Conservation (phyloP, 53 echinoderm and acorn worm species). For the Holothuria scabra region DNA sequence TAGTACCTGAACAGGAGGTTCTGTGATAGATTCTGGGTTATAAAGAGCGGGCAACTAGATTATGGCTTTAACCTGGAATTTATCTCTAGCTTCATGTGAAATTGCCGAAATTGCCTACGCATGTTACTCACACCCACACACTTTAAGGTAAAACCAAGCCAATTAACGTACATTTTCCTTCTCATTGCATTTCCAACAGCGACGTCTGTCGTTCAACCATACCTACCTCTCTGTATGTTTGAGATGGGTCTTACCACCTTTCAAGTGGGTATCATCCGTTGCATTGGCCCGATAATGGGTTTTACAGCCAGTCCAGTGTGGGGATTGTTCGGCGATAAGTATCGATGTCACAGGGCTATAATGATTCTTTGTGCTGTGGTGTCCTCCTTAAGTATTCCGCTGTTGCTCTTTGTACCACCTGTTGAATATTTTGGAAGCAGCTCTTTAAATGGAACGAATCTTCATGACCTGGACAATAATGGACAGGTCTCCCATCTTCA, state of each 20-base stretch:
- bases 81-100: too few species aligned
- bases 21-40: too few species aligned
- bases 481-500: too few species aligned
- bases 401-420: conserved; percentile 57
- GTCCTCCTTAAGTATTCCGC: conserved; percentile 47
- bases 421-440: not conserved
- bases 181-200: conserved; percentile 8
- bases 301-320: conserved; percentile 67
- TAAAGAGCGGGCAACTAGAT: too few species aligned
- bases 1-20: too few species aligned
- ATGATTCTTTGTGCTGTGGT: conserved; percentile 48
- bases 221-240: conserved; percentile 40
- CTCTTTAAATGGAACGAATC: too few species aligned
- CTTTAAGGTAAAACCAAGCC: too few species aligned
- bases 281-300: conserved; percentile 41
- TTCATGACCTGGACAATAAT: too few species aligned
- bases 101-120: too few species aligned
- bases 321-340: conserved; percentile 71
- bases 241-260: conserved; percentile 48
- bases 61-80: too few species aligned
- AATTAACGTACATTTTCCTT: not conserved
- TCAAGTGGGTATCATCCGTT: conserved; percentile 50
- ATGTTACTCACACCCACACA: too few species aligned
- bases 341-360: conserved; percentile 61
- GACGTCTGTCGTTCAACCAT: conserved; percentile 18